A percentile compares a stretch with the other conserved stretches of the same genome.
Conservation (phyloP, 2,797 vertebrate species). For the Diglossa cyanea region DNA sequence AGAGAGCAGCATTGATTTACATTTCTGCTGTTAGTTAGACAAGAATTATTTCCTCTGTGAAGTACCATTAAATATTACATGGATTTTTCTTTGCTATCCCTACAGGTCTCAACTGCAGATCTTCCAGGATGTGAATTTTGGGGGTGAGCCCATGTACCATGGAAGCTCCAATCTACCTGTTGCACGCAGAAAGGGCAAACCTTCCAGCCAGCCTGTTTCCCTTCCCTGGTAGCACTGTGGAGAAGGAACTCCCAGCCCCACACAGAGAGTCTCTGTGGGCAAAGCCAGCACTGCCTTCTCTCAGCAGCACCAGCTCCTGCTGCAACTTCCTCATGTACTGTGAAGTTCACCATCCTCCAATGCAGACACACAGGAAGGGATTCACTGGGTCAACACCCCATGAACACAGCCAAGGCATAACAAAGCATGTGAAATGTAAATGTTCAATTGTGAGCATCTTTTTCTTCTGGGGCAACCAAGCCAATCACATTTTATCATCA, state of each 20-base stretch:
- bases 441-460: background rate
- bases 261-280: background rate
- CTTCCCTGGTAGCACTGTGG: background rate
- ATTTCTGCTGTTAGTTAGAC: background rate
- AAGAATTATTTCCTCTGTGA: background rate
- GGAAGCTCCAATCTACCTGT: background rate
- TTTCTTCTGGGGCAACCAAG: background rate
- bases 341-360: background rate
- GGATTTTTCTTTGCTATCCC: background rate
- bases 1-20: background rate
- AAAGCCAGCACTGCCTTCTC: background rate
- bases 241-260: background rate
- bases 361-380: background rate
- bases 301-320: background rate
- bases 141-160: fast-evolving
- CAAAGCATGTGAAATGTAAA: background rate
- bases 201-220: background rate
- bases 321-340: background rate
- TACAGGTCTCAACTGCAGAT: background rate
- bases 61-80: background rate
- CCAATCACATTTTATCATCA: background rate
- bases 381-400: background rate
- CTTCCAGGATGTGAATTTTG: background rate
- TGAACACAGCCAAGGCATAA: background rate
- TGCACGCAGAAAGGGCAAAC: background rate